Conservation (phyloP, 1,140 invertebrate genomes). For the Zelostemma sp. region DNA sequence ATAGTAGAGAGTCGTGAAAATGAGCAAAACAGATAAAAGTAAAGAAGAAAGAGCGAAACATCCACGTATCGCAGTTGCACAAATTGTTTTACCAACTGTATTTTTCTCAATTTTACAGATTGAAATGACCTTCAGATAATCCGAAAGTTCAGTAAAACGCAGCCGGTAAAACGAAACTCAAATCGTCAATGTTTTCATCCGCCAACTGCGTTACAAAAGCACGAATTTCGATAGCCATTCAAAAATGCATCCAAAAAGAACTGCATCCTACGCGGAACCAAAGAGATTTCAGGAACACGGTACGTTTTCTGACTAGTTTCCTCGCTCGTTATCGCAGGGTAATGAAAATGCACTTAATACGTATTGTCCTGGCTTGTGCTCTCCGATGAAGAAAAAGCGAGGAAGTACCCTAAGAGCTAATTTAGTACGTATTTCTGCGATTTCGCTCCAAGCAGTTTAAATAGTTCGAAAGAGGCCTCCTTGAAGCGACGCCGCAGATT, state of each 20-base stretch:
- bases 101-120: no score
- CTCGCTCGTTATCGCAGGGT: constrained; percentile 35
- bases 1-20: constrained; percentile 5
- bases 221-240: constrained; percentile 24
- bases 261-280: constrained; percentile 37
- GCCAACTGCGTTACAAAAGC: constrained; percentile 38
- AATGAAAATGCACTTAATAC: constrained; percentile 20
- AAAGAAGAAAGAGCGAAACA: constrained; percentile 29
- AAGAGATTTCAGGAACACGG: constrained; percentile 31
- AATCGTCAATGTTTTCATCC: constrained; percentile 5
- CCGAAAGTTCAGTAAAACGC: background rate
- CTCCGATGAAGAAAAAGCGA: constrained; percentile 29
- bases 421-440: constrained; percentile 33
- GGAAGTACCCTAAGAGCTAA: constrained; percentile 39
- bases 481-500: constrained; percentile 36
- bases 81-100: background rate
- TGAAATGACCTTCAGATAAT: no score
- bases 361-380: constrained; percentile 25
- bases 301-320: constrained; percentile 27
- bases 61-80: constrained; percentile 32
- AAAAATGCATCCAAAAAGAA: constrained; percentile 52
- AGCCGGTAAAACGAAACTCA: background rate
- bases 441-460: constrained; percentile 34
- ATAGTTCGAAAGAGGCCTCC: background rate
- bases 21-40: constrained; percentile 33